Evolutionary conservation across 2,888 invertebrate genomes (phyloP).

Genomic region (Galerucella calmariensis): DNA sequence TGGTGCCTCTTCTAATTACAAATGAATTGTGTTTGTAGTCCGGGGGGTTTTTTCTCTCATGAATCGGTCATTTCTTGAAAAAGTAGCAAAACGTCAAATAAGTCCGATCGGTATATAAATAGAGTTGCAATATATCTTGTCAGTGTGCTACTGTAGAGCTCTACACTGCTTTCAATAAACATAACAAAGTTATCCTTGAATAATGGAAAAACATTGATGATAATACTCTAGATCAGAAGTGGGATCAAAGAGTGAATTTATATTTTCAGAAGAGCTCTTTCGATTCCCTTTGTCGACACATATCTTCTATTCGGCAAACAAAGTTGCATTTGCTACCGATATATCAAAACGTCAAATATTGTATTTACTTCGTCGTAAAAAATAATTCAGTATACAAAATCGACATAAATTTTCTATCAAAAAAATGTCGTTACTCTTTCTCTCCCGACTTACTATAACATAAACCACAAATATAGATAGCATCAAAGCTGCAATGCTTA

Average conservation of each 20-base stretch:
- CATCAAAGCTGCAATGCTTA: constrained; percentile 43
- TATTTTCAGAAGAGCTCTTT: not conserved
- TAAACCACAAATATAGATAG: constrained; percentile 46
- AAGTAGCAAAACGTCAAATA: no score
- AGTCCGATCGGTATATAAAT: no score
- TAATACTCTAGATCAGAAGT: not conserved
- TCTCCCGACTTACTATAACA: constrained; percentile 31
- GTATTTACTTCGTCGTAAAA: constrained; percentile 27
- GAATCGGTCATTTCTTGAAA: no score
- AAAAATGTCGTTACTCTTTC: constrained; percentile 14
- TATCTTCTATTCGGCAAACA: not conserved
- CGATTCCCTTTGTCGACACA: not conserved
- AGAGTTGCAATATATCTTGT: not conserved
- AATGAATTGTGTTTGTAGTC: no score
- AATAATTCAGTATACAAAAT: constrained; percentile 35
- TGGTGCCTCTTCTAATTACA: no score
- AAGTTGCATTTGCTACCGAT: not conserved
- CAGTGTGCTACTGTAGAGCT: not conserved
- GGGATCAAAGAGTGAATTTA: not conserved
- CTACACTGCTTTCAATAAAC: not conserved
- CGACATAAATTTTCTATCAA: constrained; percentile 18
- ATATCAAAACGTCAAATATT: constrained; percentile 6
- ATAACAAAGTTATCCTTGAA: not conserved
- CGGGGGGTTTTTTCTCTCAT: no score
- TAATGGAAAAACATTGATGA: not conserved